Base-by-base conservation (phyloP, 2,797 vertebrate genomes). In the Helostoma temminkii region DNA sequence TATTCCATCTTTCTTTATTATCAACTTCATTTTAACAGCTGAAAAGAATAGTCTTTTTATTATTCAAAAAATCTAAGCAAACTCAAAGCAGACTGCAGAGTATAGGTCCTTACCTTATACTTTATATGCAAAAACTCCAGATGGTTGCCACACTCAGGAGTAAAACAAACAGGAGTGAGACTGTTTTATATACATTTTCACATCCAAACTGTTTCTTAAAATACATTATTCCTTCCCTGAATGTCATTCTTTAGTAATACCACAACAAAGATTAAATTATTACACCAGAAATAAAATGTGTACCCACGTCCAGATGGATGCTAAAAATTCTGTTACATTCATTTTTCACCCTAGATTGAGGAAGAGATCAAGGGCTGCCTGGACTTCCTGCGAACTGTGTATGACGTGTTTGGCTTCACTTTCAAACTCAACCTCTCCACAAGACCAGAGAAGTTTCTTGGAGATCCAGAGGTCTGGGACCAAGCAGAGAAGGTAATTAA, bases 401-500 rank as follows among this genome's bases (percentile, higher is more conserved):
- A 99, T 52, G 83, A 89, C 0, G 94, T 97, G 60, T 99, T 99
- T 72, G 98, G 97, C 83, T 99, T 99, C 93, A 96, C 94, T 1
- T 99, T 99, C 89, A 98, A 98, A 93, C 91, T 99, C 68, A 96
- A 99, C 90, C 96, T 99, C 59, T 98, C 97, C 71, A 99, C 98
- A 53, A 94, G 96, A 66, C 98, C 98, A 3, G 97, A 98, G 89
- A 98, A 99, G 84, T 99, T 96, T 80, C 93, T 99, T 39, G 98
- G 98, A 64, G 97, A 98, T 37, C 86, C 94, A 48, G 93, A 93
- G 81, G 84, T 98, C 47, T 99, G 98, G 97, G 94, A 97, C 85
- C 94, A 95, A 71, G 98, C 98, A 43, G 98, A 99, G 90, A 98
- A 97, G 95, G 98, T 99, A 88, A 80, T 58, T 42, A 25, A 9